These are phyloP conservation scores for Gymnoscelis rufifasciata DNA, from an alignment of 2,888 invertebrate genomes.

Conservation along the genomic window DNA sequence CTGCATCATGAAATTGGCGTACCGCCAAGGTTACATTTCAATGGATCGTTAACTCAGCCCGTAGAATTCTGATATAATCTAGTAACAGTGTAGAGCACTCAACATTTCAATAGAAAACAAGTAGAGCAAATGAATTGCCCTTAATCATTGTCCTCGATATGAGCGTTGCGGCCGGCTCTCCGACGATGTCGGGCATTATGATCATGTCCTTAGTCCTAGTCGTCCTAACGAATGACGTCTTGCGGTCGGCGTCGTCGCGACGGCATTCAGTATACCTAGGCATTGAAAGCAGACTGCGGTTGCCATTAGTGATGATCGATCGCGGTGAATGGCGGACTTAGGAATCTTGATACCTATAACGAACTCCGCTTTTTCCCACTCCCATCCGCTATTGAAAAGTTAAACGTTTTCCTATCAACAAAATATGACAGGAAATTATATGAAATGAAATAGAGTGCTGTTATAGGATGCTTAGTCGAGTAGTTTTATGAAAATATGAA, in stretches of 20 bases:
- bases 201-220: no score
- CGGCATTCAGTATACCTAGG: slow-evolving; percentile 7
- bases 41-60: slow-evolving; percentile 44
- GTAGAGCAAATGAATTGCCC: slow-evolving; percentile 19
- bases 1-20: slow-evolving; percentile 52
- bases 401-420: slow-evolving; percentile 7
- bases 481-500: no score
- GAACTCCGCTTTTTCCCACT: background rate
- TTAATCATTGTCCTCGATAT: slow-evolving; percentile 25
- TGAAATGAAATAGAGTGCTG: no score
- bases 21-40: slow-evolving; percentile 57
- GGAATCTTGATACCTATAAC: slow-evolving; percentile 4
- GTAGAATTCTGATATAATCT: slow-evolving; percentile 17
- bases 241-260: slow-evolving; percentile 37
- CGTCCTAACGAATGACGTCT: slow-evolving; percentile 35
- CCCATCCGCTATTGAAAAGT: background rate
- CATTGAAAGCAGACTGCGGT: slow-evolving; percentile 8
- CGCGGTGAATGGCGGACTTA: slow-evolving; percentile 5
- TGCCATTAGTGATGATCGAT: slow-evolving; percentile 5
- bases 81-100: slow-evolving; percentile 10
- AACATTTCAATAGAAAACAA: slow-evolving; percentile 7
- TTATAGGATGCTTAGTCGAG: no score
- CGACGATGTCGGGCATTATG: slow-evolving; percentile 26
- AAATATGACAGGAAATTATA: slow-evolving; percentile 1
- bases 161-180: slow-evolving; percentile 32